phyloP scores from a whole-genome alignment of 2,888 invertebrate genomes.

The Phania funesta region DNA sequence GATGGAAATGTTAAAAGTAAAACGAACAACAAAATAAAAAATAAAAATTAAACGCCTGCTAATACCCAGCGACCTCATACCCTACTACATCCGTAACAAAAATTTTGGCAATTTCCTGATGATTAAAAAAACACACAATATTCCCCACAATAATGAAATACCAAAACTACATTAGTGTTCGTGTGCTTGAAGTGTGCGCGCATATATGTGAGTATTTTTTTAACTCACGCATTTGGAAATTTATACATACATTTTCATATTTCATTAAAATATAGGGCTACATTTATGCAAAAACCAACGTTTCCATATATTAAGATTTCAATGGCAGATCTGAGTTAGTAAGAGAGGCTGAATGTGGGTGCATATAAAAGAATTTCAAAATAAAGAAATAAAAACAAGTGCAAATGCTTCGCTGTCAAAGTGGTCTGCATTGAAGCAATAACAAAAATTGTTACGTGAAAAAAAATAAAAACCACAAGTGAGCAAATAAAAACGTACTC shows the following conservation, averaged over 20 bases:
- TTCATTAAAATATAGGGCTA: no score
- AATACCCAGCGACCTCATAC: background rate
- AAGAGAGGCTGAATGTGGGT: background rate
- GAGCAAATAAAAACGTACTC: slow-evolving; percentile 53
- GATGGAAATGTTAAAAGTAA: background rate
- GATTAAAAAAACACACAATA: slow-evolving; percentile 64
- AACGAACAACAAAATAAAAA: background rate
- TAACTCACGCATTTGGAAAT: background rate
- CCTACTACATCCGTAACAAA: slow-evolving; percentile 16
- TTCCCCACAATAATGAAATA: slow-evolving; percentile 50
- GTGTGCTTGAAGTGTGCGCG: background rate
- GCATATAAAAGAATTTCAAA: slow-evolving; percentile 11
- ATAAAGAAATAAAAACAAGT: background rate
- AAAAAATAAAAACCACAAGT: slow-evolving; percentile 62
- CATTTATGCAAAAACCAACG: no score
- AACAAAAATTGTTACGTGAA: slow-evolving; percentile 4
- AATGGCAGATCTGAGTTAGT: slow-evolving; percentile 40
- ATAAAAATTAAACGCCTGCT: slow-evolving; percentile 11
- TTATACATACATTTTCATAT: no score
- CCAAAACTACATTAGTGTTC: slow-evolving; percentile 24
- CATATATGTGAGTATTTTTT: slow-evolving; percentile 1
- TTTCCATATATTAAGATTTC: slow-evolving; percentile 13
- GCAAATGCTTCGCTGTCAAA: slow-evolving; percentile 1
- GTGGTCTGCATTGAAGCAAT: slow-evolving; percentile 6
- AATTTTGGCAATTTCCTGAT: slow-evolving; percentile 68